Base-by-base conservation (phyloP, 1,140 invertebrate genomes). In the Lasaia peninsularis region DNA sequence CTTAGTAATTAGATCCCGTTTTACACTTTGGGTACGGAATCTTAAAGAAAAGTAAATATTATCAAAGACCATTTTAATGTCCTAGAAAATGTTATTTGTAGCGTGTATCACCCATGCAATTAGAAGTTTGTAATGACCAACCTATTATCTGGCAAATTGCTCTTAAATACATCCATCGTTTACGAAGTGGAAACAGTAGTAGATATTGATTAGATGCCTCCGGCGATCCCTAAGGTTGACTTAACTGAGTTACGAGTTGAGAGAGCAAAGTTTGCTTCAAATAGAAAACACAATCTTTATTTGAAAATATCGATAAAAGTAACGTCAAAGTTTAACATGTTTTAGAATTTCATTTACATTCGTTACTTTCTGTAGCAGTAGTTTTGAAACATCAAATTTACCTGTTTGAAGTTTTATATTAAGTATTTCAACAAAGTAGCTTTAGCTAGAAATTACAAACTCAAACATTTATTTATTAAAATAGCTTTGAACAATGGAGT, bases 231-330 rank as follows among this genome's bases (percentile, higher is more conserved):
- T 48, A 20, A 48, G 40, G 40, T 48, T 48, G 40, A 20, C 40
- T 48, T 48, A 48, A 48, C 40, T 48, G 9, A 48, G 40, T 48
- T 48, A 48, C 40, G 40, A 48, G 40, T 48, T 48, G 40, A 20
- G 20, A 48, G 40, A 48, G 40, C 40, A 48, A 48, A 48, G 40
- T 48, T 48, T 48, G 10, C 40, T 48, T 48, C 40, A 48, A 48
- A 48, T 48, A 21, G 40, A 48, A 48, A 48, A 48, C 40, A 48
- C 40, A 48, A 48, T 21, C 20, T 48, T 21, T 48, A 48, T 48
- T 48, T 48, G 40, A 48, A 48, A 48, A 48, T 48, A 48, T 48
- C 40, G 40, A 48, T 48, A 48, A 48, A 48, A 48, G 40, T 21
- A 21, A 48, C 40, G 9, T 20, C 20, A 16, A 48, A 48, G 40